Conservation (phyloP, 2,113 vertebrate genomes). For the Lipotes vexillifer region DNA sequence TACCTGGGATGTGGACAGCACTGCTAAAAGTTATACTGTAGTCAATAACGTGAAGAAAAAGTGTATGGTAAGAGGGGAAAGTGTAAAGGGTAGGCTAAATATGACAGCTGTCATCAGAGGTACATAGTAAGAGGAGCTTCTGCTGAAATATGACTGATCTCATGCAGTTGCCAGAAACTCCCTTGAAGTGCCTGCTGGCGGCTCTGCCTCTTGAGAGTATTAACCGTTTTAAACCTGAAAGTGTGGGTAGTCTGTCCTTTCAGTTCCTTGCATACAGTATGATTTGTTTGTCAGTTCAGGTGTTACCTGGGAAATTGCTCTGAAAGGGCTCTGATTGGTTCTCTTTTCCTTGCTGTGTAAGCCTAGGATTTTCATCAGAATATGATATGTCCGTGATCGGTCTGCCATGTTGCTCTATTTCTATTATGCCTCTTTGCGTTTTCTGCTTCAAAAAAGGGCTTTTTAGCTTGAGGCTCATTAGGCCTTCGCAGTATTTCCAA, state of each 20-base stretch:
- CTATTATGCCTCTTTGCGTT: not conserved
- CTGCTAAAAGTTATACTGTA: not conserved
- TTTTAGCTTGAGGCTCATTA: not conserved
- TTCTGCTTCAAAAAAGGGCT: not conserved
- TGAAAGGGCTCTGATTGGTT: not conserved
- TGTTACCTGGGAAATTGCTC: conserved; percentile 25
- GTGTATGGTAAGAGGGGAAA: not conserved
- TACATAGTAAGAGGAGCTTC: not conserved
- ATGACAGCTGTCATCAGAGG: not conserved
- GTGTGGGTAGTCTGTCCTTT: not conserved
- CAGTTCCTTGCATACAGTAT: not conserved
- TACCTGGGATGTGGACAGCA: not conserved
- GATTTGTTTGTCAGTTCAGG: not conserved
- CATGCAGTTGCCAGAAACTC: not conserved
- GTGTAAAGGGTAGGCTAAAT: not conserved
- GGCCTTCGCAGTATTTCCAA: not conserved
- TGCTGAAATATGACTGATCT: not conserved
- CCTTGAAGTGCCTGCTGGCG: not conserved
- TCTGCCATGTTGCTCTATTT: not conserved
- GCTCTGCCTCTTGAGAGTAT: not conserved
- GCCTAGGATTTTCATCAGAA: not conserved
- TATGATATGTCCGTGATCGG: not conserved
- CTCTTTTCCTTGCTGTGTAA: not conserved
- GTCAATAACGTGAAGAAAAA: not conserved
- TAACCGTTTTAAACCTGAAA: not conserved